A percentile compares a stretch with the other conserved stretches of the same genome.
Conservation (phyloP, 1,140 invertebrate species). For the Lanistes nyassanus region DNA sequence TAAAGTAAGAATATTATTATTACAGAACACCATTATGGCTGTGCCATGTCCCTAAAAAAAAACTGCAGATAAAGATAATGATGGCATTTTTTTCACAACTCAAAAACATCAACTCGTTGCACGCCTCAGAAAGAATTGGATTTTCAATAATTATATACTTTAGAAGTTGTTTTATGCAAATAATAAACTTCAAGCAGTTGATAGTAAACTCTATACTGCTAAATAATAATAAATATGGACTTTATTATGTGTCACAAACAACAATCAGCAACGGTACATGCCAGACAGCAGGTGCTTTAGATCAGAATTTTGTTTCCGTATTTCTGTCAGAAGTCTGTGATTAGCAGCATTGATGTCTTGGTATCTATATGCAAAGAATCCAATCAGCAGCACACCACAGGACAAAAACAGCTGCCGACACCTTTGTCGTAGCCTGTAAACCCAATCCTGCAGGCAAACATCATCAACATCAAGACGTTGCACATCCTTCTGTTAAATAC, state of each 20-base stretch:
- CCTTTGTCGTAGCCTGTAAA: constrained; percentile 55
- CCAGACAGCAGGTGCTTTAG: constrained; percentile 33
- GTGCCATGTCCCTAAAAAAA: too few species aligned
- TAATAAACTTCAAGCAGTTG: too few species aligned
- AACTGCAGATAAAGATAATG: background rate
- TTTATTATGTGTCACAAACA: background rate
- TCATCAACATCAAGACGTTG: too few species aligned
- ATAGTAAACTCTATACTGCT: too few species aligned
- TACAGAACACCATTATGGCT: too few species aligned
- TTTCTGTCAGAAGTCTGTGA: constrained; percentile 61
- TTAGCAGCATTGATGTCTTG: constrained; percentile 63
- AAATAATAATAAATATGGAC: too few species aligned
- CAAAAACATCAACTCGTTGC: background rate
- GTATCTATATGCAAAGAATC: constrained; percentile 52
- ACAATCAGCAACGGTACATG: background rate
- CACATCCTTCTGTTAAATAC: too few species aligned
- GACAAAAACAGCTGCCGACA: constrained; percentile 53
- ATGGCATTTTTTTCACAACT: background rate
- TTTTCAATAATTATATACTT: too few species aligned
- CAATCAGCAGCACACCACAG: constrained; percentile 47
- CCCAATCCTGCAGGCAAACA: constrained; percentile 44
- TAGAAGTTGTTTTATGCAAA: too few species aligned
- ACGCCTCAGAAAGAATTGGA: too few species aligned
- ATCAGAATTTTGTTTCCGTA: constrained; percentile 61
- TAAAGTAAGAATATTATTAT: too few species aligned